Percentiles rank a stretch among this genome's conserved stretches.
Conservation (phyloP, 2,888 invertebrate genomes). For the Monopis laevigella region DNA sequence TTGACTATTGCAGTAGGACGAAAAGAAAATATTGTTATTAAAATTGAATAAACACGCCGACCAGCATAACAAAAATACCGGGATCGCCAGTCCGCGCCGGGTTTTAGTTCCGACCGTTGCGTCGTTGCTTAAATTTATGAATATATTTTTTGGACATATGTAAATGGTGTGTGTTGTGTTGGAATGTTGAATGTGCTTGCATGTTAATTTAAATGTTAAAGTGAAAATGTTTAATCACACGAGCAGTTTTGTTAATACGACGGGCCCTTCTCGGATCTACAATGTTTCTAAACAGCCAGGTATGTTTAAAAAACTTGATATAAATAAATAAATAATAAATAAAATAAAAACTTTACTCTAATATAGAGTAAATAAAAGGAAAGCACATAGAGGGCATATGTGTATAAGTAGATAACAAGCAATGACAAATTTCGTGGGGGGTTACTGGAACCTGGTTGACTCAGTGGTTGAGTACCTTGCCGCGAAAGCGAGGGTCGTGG, state of each 20-base stretch:
- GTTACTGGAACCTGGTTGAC: too few species aligned
- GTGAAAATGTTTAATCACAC: constrained; percentile 44
- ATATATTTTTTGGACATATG: constrained; percentile 9
- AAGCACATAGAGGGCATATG: too few species aligned
- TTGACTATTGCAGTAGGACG: constrained; percentile 4
- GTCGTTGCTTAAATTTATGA: constrained; percentile 33
- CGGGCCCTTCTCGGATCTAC: too few species aligned
- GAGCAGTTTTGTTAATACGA: constrained; percentile 30
- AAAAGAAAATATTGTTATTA: constrained; percentile 39
- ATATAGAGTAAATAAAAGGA: too few species aligned
- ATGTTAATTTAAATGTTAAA: background rate
- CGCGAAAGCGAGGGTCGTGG: too few species aligned
- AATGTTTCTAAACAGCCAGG: too few species aligned
- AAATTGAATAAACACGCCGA: constrained; percentile 43
- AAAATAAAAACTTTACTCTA: too few species aligned
- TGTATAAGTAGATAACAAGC: too few species aligned
- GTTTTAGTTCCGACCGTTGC: constrained; percentile 39
- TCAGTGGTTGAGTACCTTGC: too few species aligned
- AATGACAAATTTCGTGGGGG: too few species aligned
- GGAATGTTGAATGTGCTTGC: background rate
- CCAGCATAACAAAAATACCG: constrained; percentile 50
- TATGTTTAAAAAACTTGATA: too few species aligned
- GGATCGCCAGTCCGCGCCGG: constrained; percentile 24
- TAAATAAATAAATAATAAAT: too few species aligned
- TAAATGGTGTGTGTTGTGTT: constrained; percentile 4